Evolutionary conservation across 2,797 vertebrate genomes (phyloP).

Genomic region (Decapterus maruadsi): DNA sequence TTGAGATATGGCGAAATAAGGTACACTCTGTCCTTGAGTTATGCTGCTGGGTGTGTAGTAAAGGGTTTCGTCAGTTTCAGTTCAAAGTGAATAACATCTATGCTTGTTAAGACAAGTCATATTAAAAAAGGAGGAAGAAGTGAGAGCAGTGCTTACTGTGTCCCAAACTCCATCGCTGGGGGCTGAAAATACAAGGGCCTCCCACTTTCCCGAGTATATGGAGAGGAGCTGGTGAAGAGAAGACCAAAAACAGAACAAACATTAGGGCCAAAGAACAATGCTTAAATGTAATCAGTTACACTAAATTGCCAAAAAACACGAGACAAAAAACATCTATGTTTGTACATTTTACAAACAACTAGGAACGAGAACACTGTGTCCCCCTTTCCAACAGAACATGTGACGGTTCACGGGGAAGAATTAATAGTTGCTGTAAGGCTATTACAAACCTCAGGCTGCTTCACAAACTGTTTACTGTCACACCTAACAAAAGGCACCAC

Average conservation of each 20-base stretch:
- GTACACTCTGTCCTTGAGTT: not conserved
- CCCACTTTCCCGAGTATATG: conserved; percentile 88
- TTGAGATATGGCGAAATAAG: conserved; percentile 6
- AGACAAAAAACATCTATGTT: not conserved
- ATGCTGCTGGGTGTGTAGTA: not conserved
- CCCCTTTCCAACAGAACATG: conserved; percentile 13
- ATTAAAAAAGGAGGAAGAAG: conserved; percentile 29
- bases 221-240: conserved; percentile 87
- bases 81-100: not conserved
- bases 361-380: conserved; percentile 6
- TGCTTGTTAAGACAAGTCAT: conserved; percentile 18
- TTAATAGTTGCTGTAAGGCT: not conserved
- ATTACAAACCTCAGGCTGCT: not conserved
- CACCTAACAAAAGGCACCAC: not conserved
- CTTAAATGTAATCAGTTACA: not conserved
- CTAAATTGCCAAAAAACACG: not conserved
- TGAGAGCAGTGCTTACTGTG: conserved; percentile 88
- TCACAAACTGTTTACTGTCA: not conserved
- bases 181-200: conserved; percentile 94
- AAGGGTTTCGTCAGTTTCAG: conserved; percentile 19
- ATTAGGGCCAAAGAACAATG: conserved; percentile 4
- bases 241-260: not conserved
- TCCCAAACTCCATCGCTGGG: conserved; percentile 92
- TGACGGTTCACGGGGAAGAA: conserved; percentile 22
- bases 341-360: not conserved